Evolutionary conservation across 2,888 invertebrate species (phyloP).

Genomic region (Microdon myrmicae): DNA sequence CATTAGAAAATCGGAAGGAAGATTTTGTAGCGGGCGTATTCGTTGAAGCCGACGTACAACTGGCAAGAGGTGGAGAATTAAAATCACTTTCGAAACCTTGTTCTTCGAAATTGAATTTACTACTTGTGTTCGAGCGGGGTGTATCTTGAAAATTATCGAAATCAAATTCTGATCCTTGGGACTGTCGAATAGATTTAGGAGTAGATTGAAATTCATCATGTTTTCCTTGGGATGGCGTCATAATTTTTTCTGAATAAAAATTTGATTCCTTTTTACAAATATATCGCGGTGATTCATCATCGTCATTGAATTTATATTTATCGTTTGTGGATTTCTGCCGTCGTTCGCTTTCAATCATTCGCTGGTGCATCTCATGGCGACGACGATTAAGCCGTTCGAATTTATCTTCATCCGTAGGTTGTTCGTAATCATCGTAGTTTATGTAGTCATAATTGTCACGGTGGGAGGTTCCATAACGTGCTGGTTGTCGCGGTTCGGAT

Average conservation of each 20-base stretch:
- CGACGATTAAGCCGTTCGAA: conserved; percentile 65
- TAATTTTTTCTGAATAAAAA: conserved; percentile 42
- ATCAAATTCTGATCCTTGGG: conserved; percentile 53
- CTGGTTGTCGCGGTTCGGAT: conserved; percentile 29
- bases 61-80: conserved; percentile 62
- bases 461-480: conserved; percentile 39
- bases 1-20: conserved; percentile 71
- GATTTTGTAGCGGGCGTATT: conserved; percentile 60
- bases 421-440: conserved; percentile 61
- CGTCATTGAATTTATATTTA: conserved; percentile 51
- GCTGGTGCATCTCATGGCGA: conserved; percentile 65
- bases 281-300: conserved; percentile 38
- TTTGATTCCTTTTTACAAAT: conserved; percentile 27
- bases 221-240: conserved; percentile 47
- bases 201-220: conserved; percentile 44
- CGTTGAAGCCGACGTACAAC: conserved; percentile 60
- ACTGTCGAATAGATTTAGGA: conserved; percentile 30
- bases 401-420: conserved; percentile 65
- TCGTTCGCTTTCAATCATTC: conserved; percentile 64
- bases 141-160: conserved; percentile 64
- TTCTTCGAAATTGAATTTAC: conserved; percentile 65
- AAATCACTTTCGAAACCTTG: conserved; percentile 67
- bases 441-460: conserved; percentile 65
- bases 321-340: conserved; percentile 57
- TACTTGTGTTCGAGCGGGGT: conserved; percentile 62